Conservation (phyloP, 1,140 invertebrate genomes). For the Sarcophaga peregrina region DNA sequence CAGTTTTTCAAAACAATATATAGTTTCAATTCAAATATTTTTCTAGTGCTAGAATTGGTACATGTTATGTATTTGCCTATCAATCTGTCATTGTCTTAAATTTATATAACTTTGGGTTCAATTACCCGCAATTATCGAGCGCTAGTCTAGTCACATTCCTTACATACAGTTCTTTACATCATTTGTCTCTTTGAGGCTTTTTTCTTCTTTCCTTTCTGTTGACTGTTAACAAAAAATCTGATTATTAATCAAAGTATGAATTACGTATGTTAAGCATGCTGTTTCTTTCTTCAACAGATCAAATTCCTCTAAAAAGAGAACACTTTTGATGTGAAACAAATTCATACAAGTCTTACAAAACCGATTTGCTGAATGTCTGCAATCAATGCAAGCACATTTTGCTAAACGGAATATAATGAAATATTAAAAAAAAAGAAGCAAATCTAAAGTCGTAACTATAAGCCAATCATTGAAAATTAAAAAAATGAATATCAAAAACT, state of each 20-base stretch:
- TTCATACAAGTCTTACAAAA: neutral
- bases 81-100: too few species aligned
- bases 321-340: neutral
- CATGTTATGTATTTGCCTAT: too few species aligned
- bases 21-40: too few species aligned
- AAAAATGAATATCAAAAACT: neutral
- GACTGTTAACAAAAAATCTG: neutral
- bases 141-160: neutral
- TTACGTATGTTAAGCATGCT: neutral
- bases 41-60: too few species aligned
- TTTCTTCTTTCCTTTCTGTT: neutral
- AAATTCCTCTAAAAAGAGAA: slow-evolving; percentile 3
- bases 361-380: neutral
- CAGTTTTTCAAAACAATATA: too few species aligned
- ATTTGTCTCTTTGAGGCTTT: too few species aligned
- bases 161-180: neutral
- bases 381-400: neutral
- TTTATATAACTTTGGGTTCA: neutral
- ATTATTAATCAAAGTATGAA: too few species aligned
- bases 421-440: neutral
- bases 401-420: neutral
- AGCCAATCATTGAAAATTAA: slow-evolving; percentile 3
- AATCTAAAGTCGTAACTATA: neutral
- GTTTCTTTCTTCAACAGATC: neutral
- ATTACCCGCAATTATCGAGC: neutral